Conservation (phyloP, 1,140 invertebrate genomes). For the Drosophila littoralis region DNA sequence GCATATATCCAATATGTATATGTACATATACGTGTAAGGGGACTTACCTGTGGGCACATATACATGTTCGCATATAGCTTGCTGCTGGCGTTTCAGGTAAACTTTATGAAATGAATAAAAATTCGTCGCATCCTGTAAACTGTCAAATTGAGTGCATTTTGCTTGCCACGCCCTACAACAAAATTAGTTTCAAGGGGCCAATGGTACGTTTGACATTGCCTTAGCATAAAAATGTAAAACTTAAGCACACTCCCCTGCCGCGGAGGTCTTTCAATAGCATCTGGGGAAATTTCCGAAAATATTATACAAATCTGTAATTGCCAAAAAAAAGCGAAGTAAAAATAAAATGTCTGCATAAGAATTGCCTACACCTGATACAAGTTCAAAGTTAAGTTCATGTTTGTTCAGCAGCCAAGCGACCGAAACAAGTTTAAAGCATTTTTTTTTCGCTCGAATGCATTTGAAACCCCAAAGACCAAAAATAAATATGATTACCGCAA, state of each 20-base stretch:
- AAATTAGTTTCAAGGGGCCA: constrained; percentile 50
- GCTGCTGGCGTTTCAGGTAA: background rate
- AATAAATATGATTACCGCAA: constrained; percentile 68
- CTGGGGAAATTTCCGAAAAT: constrained; percentile 28
- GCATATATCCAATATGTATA: background rate
- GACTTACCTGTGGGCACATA: background rate
- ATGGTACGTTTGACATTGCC: constrained; percentile 20
- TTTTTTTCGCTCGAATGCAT: constrained; percentile 68
- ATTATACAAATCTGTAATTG: constrained; percentile 7
- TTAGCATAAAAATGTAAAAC: constrained; percentile 32
- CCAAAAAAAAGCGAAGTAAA: background rate
- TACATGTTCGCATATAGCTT: too few species aligned
- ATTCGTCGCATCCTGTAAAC: constrained; percentile 51
- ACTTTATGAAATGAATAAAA: constrained; percentile 51
- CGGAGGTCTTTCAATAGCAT: constrained; percentile 12
- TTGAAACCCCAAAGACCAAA: constrained; percentile 67
- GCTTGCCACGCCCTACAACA: background rate
- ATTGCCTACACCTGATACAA: constrained; percentile 3
- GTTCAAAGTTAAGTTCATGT: constrained; percentile 61
- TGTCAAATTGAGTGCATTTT: constrained; percentile 50
- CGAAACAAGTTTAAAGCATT: constrained; percentile 60
- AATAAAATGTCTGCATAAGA: constrained; percentile 7
- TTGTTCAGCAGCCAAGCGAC: constrained; percentile 33
- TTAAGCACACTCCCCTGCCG: constrained; percentile 10
- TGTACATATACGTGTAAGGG: background rate